Evolutionary conservation across 30 jellyfish, hydroid and myxozoan genomes (phyloP).

Genomic region (Cassiopea andromeda): DNA sequence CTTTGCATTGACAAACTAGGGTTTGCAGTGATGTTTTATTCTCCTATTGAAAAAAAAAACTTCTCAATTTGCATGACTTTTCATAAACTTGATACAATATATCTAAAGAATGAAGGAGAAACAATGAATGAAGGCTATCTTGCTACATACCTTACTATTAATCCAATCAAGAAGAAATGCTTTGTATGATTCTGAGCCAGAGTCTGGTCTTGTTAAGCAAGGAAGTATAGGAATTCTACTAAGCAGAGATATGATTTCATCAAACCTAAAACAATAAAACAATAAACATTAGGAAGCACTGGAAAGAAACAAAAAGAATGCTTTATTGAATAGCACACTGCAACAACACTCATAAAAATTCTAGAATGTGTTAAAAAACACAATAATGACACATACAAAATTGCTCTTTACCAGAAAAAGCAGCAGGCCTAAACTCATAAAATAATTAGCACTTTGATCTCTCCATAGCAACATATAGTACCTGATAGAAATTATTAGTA

Average conservation of each 20-base stretch:
- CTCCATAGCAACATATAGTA: too few relatives aligned
- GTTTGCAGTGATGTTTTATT: conserved; percentile 75
- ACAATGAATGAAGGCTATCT: not conserved
- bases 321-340: not conserved
- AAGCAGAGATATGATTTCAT: conserved; percentile 67
- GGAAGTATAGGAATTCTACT: conserved; percentile 84
- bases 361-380: not conserved
- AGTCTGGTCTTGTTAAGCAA: conserved; percentile 42
- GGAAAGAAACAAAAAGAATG: too few relatives aligned
- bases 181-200: conserved; percentile 2
- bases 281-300: not conserved
- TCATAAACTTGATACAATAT: too few relatives aligned
- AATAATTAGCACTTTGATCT: too few relatives aligned
- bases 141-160: conserved; percentile 67
- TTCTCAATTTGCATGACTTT: too few relatives aligned
- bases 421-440: too few relatives aligned
- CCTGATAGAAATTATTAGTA: too few relatives aligned
- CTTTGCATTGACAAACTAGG: conserved; percentile 76
- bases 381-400: not conserved
- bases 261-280: conserved; percentile 52
- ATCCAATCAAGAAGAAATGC: conserved; percentile 85
- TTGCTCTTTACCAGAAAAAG: too few relatives aligned
- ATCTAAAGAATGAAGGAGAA: too few relatives aligned
- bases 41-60: conserved; percentile 52
- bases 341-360: not conserved